Conservation (phyloP, 2,888 invertebrate genomes). For the Odontomyia ornata region DNA sequence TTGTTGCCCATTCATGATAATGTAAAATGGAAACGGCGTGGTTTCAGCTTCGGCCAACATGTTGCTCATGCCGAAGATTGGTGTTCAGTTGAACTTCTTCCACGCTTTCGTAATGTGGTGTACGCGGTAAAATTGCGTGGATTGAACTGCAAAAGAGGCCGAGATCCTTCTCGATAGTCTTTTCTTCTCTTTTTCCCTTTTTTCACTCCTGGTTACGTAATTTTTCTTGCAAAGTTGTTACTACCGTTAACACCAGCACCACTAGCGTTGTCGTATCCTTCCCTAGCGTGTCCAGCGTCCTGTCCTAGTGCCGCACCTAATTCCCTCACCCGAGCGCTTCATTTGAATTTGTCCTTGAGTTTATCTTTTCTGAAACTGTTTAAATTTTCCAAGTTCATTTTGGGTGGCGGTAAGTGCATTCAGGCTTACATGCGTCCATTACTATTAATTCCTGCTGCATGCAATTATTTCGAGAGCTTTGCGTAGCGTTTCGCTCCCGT, state of each 20-base stretch:
- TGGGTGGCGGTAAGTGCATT: neutral
- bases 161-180: slow-evolving; percentile 14
- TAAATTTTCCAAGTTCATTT: neutral
- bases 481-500: neutral
- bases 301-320: slow-evolving; percentile 8
- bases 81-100: slow-evolving; percentile 54
- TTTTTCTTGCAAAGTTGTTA: slow-evolving; percentile 3
- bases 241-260: neutral
- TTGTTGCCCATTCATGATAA: slow-evolving; percentile 21
- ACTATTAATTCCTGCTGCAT: slow-evolving; percentile 5
- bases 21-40: slow-evolving; percentile 32
- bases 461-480: neutral
- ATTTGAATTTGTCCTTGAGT: slow-evolving; percentile 2
- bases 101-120: slow-evolving; percentile 54
- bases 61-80: slow-evolving; percentile 53
- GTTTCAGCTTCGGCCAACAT: slow-evolving; percentile 50
- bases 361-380: neutral
- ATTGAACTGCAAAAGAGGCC: slow-evolving; percentile 14
- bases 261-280: slow-evolving; percentile 1
- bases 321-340: neutral
- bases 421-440: neutral
- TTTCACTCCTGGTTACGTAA: slow-evolving; percentile 41
- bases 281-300: neutral
- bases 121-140: slow-evolving; percentile 47
- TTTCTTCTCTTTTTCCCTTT: slow-evolving; percentile 39